Conservation (phyloP, 2,113 vertebrate species). For the Peromyscus leucopus region DNA sequence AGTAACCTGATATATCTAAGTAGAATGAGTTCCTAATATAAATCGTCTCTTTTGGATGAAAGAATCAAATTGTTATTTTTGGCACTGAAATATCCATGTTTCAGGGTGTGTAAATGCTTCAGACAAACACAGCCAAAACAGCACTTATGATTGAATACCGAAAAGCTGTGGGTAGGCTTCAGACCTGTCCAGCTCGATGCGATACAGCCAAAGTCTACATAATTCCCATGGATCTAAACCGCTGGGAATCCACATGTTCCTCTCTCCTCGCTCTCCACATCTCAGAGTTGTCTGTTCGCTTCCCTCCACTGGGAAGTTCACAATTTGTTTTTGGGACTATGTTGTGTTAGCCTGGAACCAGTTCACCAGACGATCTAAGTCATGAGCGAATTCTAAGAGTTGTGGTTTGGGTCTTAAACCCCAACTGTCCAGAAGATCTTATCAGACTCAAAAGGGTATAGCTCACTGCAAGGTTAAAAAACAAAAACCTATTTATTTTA, state of each 20-base stretch:
- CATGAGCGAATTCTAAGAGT: neutral
- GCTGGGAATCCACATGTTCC: neutral
- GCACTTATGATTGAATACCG: neutral
- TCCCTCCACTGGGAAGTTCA: neutral
- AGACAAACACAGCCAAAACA: neutral
- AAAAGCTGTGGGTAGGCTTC: neutral
- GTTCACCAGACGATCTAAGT: constrained; percentile 30
- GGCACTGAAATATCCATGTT: constrained; percentile 26
- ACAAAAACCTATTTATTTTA: neutral
- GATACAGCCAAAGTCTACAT: neutral
- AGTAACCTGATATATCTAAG: neutral
- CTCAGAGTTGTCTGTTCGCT: neutral
- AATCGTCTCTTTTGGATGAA: constrained; percentile 34
- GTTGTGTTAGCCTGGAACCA: neutral
- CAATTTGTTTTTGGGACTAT: constrained; percentile 7
- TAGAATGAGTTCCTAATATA: constrained; percentile 8
- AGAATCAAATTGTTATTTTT: constrained; percentile 31
- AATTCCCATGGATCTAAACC: neutral
- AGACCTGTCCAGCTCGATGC: constrained; percentile 9
- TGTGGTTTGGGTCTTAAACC: constrained; percentile 10
- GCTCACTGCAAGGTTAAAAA: neutral
- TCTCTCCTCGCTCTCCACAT: neutral
- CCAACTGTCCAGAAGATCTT: constrained; percentile 46
- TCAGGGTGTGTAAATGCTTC: constrained; percentile 8
- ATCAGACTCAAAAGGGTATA: constrained; percentile 12